A percentile compares a stretch with the other conserved stretches of the same genome.
Conservation (phyloP, 2,888 invertebrate genomes). For the Ennomos erosarius region DNA sequence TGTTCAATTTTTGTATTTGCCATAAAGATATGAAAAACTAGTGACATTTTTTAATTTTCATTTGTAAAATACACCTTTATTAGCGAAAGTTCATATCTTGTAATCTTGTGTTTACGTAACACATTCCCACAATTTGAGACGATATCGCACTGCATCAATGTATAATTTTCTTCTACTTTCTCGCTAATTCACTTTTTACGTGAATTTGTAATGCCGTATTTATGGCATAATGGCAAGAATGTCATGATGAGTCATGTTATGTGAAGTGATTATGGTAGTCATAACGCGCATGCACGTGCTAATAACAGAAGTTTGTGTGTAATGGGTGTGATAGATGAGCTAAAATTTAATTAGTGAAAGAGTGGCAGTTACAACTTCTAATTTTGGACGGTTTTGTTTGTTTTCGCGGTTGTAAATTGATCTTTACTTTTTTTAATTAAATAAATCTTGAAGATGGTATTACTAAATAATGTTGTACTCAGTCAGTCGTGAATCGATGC, state of each 20-base stretch:
- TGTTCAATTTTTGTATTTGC: too few species aligned
- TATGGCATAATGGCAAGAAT: constrained; percentile 17
- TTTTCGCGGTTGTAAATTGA: too few species aligned
- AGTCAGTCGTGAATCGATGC: too few species aligned
- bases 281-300: neutral
- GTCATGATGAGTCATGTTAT: constrained; percentile 9
- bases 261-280: constrained; percentile 18
- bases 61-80: neutral
- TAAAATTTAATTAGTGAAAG: neutral
- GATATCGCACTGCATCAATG: constrained; percentile 18
- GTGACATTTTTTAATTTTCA: too few species aligned
- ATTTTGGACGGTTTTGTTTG: too few species aligned
- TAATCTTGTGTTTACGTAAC: constrained; percentile 21
- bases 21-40: too few species aligned
- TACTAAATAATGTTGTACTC: too few species aligned
- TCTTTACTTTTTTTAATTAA: too few species aligned
- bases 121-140: constrained; percentile 29
- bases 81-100: constrained; percentile 4
- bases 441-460: too few species aligned
- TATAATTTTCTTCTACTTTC: constrained; percentile 33
- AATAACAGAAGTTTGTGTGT: neutral
- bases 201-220: constrained; percentile 23
- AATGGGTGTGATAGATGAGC: neutral
- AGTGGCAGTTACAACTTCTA: too few species aligned
- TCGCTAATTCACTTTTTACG: constrained; percentile 28